Percentiles rank a stretch among this genome's conserved stretches.
phyloP scores from a whole-genome alignment of 2,113 vertebrate genomes.

The Antechinus stuartii region DNA sequence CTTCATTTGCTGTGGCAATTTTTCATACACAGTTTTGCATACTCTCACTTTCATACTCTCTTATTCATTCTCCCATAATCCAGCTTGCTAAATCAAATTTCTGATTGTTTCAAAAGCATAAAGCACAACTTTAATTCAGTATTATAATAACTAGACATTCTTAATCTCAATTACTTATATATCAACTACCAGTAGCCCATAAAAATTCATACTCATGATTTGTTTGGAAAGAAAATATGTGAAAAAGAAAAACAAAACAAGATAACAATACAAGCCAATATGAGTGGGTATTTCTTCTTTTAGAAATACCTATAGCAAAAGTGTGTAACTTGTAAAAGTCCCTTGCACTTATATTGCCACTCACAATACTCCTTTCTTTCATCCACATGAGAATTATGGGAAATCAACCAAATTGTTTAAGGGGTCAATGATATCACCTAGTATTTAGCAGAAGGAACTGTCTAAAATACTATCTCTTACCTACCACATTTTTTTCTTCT shows the following conservation, averaged over 20 bases:
- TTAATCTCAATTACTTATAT: neutral
- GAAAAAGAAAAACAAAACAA: neutral
- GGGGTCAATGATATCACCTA: neutral
- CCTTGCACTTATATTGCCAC: neutral
- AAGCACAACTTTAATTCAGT: neutral
- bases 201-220: neutral
- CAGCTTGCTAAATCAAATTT: neutral
- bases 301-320: neutral
- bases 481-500: neutral
- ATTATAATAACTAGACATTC: neutral
- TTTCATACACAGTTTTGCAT: neutral
- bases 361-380: neutral
- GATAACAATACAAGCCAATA: neutral
- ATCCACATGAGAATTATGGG: neutral
- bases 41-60: neutral
- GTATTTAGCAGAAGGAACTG: neutral
- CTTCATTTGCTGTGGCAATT: neutral
- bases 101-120: neutral
- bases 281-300: neutral
- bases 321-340: neutral
- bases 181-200: neutral
- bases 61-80: neutral
- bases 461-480: neutral
- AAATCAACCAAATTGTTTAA: neutral
- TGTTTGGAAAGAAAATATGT: neutral